Conservation (phyloP, 1,140 invertebrate genomes). For the Venturia canescens region DNA sequence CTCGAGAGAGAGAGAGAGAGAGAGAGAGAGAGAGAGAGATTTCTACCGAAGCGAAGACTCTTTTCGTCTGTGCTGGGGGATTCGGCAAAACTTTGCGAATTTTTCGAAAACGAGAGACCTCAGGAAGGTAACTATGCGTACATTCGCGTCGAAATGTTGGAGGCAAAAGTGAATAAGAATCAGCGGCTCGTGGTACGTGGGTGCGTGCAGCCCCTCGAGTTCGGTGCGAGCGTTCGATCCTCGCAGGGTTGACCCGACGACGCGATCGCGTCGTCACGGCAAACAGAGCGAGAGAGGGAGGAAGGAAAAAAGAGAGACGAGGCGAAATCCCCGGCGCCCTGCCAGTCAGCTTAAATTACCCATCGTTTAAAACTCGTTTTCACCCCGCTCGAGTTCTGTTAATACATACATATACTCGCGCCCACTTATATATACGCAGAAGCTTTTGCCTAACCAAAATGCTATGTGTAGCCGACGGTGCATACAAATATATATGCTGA, state of each 20-base stretch:
- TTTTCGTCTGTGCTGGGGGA: too few relatives aligned
- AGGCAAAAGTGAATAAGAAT: neutral
- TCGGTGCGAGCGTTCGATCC: constrained; percentile 8
- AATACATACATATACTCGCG: constrained; percentile 2
- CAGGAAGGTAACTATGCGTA: neutral
- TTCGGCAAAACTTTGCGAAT: too few relatives aligned
- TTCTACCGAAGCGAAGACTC: too few relatives aligned
- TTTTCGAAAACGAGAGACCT: too few relatives aligned
- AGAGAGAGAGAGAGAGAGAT: too few relatives aligned
- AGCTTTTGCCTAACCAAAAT: neutral
- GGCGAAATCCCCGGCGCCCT: constrained; percentile 23
- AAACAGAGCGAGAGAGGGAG: neutral
- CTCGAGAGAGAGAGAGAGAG: too few relatives aligned
- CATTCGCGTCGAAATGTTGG: neutral
- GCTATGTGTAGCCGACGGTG: constrained; percentile 38
- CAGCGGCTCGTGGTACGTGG: constrained; percentile 36
- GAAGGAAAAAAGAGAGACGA: neutral
- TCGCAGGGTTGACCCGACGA: constrained; percentile 39
- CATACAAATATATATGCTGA: constrained; percentile 68
- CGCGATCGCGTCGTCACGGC: constrained; percentile 18
- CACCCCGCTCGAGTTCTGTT: constrained; percentile 58
- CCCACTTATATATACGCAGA: neutral
- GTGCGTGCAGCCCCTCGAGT: constrained; percentile 54
- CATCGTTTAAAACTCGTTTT: constrained; percentile 75
- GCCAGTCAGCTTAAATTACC: constrained; percentile 70